A percentile compares a stretch with the other conserved stretches of the same genome.
These are phyloP conservation scores for Euproctis similis DNA, from an alignment of 2,888 invertebrate species.

Conservation along the genomic window DNA sequence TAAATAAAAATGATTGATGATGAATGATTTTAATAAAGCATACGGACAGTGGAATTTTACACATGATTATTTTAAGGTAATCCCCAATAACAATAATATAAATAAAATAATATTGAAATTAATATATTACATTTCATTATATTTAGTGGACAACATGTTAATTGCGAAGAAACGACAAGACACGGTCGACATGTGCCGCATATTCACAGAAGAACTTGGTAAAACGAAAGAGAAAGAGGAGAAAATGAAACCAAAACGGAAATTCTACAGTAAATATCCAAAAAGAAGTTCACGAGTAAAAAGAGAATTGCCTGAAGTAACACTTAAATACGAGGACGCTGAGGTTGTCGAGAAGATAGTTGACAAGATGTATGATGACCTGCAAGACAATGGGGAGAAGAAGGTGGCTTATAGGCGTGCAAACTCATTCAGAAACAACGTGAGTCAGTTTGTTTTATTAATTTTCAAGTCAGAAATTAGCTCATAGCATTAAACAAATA, in stretches of 20 bases:
- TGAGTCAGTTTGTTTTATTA: too few relatives aligned
- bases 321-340: constrained; percentile 29
- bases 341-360: constrained; percentile 47
- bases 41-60: too few relatives aligned
- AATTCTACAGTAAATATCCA: neutral
- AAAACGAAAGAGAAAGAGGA: constrained; percentile 24
- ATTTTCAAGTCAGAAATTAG: too few relatives aligned
- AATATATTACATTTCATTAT: too few relatives aligned
- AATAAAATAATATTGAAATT: too few relatives aligned
- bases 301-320: constrained; percentile 21
- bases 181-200: constrained; percentile 54
- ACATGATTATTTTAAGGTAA: too few relatives aligned
- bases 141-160: constrained; percentile 49
- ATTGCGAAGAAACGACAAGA: constrained; percentile 54
- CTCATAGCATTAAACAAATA: too few relatives aligned
- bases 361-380: constrained; percentile 53
- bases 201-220: constrained; percentile 51
- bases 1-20: too few relatives aligned
- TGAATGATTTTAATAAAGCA: too few relatives aligned
- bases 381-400: constrained; percentile 33
- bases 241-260: constrained; percentile 5
- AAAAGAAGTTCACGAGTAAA: constrained; percentile 18
- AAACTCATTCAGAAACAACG: constrained; percentile 6
- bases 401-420: constrained; percentile 36
- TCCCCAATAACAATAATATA: too few relatives aligned